phyloP scores from a whole-genome alignment of 2,888 invertebrate species.

The Phortica okadai region DNA sequence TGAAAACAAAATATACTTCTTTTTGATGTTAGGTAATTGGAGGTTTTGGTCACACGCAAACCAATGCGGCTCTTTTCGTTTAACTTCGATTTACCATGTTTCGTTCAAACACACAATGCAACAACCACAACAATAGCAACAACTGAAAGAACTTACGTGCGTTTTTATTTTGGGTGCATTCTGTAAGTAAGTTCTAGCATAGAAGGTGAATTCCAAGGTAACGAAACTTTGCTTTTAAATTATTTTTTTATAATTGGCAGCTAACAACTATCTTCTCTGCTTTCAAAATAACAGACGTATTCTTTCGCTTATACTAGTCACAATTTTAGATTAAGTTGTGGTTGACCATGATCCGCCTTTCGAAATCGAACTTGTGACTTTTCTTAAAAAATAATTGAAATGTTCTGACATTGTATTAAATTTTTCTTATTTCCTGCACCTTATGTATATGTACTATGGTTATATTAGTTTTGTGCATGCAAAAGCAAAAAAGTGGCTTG shows the following conservation, averaged over 20 bases:
- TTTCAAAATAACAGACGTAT: neutral
- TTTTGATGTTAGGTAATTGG: slow-evolving; percentile 31
- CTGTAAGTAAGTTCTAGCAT: too few relatives aligned
- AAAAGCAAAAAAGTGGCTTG: too few relatives aligned
- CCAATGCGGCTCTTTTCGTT: neutral
- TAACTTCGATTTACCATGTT: too few relatives aligned
- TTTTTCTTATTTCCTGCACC: too few relatives aligned
- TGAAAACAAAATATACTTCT: slow-evolving; percentile 1
- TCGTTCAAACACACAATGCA: too few relatives aligned
- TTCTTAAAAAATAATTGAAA: too few relatives aligned
- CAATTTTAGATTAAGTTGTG: neutral
- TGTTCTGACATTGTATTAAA: too few relatives aligned
- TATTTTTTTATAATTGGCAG: slow-evolving; percentile 17
- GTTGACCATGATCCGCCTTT: neutral
- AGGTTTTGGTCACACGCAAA: slow-evolving; percentile 26
- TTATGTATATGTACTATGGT: too few relatives aligned
- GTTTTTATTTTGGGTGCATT: neutral
- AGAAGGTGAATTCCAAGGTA: too few relatives aligned
- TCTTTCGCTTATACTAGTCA: too few relatives aligned
- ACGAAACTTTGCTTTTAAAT: neutral
- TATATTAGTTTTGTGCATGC: too few relatives aligned
- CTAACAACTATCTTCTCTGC: slow-evolving; percentile 9
- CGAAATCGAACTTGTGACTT: neutral
- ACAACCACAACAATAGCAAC: neutral
- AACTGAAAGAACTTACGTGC: neutral